Base-by-base conservation (phyloP, 2,888 invertebrate genomes). In the Balanococcus diminutus region DNA sequence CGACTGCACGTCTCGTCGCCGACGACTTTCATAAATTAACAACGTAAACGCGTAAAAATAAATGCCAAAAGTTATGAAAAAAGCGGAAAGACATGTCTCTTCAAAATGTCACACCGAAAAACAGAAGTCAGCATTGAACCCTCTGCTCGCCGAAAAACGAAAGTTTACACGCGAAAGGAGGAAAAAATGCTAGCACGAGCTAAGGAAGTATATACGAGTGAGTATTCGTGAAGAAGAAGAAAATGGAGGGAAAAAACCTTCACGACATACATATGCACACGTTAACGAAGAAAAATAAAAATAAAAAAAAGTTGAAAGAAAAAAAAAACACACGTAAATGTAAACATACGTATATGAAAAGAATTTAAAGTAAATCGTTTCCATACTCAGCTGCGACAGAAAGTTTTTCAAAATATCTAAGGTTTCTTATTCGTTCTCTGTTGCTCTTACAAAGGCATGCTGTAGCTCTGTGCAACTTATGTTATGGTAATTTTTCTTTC, bases 291-390 rank as follows among this genome's bases (percentile, higher is more conserved):
- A 8, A 36, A 79, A 79, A 79, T 36, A 79, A 79, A 22, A 79
- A 32, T 5, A 36, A 75, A 14, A 67, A 79, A 79, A 22, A 79
- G 16, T 5, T 22, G 32, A 14, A 67, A 1, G 28, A 28, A 67
- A 14, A 19, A 67, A 67, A 79, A 79, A 79, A 36, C 19, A 79
- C 36, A 36, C 32, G 36, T 36, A 79, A 79, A 79, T 79, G 75
- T 79, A 79, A 79, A 82, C 51, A 42, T 39, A 51, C 82, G n/a
- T n/a, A 31, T 82, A 82, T 82, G 82, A 51, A 82, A 82, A 82
- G 82, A 82, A 82, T 82, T 82, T 46, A 46, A 82, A 82, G 46
- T 82, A 51, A 82, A 82, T 82, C 51, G 82, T 82, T 82, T 79
- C 36, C 36, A 79, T 36, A 79, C 75, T 79, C 75, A 79, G 75